Evolutionary conservation across 1,140 invertebrate genomes (phyloP).

Genomic region (Palaemon carinicauda): DNA sequence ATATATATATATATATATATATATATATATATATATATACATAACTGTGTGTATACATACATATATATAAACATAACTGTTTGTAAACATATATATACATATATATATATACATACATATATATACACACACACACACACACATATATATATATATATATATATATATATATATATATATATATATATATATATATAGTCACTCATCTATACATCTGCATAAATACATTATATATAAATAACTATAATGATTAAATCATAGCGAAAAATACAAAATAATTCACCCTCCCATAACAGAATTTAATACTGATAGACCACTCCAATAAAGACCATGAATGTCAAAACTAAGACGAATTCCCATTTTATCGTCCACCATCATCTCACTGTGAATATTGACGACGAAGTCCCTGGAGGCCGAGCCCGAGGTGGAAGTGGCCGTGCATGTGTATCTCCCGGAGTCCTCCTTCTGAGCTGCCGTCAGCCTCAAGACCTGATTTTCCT

Average conservation of each 20-base stretch:
- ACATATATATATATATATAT: background rate
- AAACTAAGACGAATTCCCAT: too few relatives aligned
- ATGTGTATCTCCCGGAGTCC: constrained; percentile 41
- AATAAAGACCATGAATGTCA: too few relatives aligned
- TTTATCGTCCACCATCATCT: background rate
- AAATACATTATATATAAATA: too few relatives aligned
- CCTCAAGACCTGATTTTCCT: constrained; percentile 34
- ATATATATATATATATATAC: background rate
- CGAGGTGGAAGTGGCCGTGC: constrained; percentile 29
- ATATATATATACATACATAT: background rate
- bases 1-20: constrained; percentile 3
- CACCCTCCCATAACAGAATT: too few relatives aligned
- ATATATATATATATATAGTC: background rate
- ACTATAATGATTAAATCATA: background rate
- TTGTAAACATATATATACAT: background rate
- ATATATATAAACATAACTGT: too few relatives aligned
- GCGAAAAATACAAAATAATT: too few relatives aligned
- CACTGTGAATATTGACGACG: constrained; percentile 35
- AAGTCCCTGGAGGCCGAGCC: constrained; percentile 29
- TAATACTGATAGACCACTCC: too few relatives aligned
- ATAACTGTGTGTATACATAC: background rate
- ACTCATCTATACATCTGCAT: background rate
- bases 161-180: constrained; percentile 5
- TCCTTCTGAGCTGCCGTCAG: background rate
- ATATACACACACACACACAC: background rate